Evolutionary conservation across 2,797 vertebrate genomes (phyloP), one percentile per base, ranked within the genome.

Genomic region (Phataginus tetradactyla): DNA sequence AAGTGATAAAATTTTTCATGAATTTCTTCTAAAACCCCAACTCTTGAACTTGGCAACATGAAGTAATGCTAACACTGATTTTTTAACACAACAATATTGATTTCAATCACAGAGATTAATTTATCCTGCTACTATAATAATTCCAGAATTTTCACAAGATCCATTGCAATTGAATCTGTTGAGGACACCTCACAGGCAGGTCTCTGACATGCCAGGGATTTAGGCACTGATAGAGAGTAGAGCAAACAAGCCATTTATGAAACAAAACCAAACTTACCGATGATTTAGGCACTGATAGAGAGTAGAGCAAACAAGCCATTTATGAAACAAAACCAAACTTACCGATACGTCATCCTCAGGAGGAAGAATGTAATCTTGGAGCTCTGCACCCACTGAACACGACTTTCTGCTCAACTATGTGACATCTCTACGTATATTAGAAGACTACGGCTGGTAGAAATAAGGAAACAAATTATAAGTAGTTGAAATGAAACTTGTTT

Each of bases 401-500:
- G 21, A 66, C 49, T 86, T 97, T 88, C 89, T 80, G 85, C 72
- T 69, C 92, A 92, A 71, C 87, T 20, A 10, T 63, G 23, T 79
- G 75, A 53, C 95, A 98, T 95, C 93, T 96, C 90, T 97, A 75
- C 81, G 72, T 81, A 90, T 69, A 63, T 13, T 69, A 57, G 68
- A 97, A 29, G n/a, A 97, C 9, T 87, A 57, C 2, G 1, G 55
- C 87, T 93, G 51, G 27, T 95, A 42, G 29, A 97, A 95, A 95
- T 87, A 97, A 97, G 97, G 97, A 97, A 97, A 74, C 81, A 90
- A 75, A 77, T 95, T 92, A 68, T 5, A 95, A 95, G 63, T 57
- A 68, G 29, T 83, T 55, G 91, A 98, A 96, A 96, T 96, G 92
- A 91, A 98, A 71, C 86, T 90, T 97, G 97, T 98, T 95, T 1